Percentiles rank a stretch among this genome's conserved stretches.
Conservation (phyloP, 2,888 invertebrate species). For the Scaptomyza polygonia region DNA sequence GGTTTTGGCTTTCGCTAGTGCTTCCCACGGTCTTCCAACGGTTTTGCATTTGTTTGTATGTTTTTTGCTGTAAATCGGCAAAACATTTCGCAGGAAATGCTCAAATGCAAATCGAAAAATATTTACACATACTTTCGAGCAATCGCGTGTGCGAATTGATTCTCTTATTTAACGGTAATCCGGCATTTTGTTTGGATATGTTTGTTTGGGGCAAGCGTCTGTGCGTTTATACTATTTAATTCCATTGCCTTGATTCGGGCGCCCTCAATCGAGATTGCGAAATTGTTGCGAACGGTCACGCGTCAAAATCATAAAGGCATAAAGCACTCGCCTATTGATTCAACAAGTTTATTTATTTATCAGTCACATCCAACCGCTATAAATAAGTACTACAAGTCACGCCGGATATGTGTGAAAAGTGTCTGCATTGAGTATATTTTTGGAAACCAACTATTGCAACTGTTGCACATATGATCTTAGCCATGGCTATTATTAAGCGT, state of each 20-base stretch:
- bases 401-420: constrained; percentile 30
- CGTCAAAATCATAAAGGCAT: constrained; percentile 47
- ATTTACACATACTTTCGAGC: constrained; percentile 64
- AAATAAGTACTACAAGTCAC: constrained; percentile 54
- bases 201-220: constrained; percentile 24
- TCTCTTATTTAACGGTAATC: constrained; percentile 40
- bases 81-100: constrained; percentile 70
- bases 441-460: constrained; percentile 24
- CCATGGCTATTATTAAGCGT: constrained; percentile 50
- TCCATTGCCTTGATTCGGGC: constrained; percentile 23
- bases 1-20: constrained; percentile 40
- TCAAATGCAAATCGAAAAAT: constrained; percentile 58
- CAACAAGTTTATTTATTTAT: constrained; percentile 72
- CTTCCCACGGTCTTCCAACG: constrained; percentile 43
- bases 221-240: constrained; percentile 37
- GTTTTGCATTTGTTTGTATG: constrained; percentile 25
- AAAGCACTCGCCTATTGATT: constrained; percentile 58
- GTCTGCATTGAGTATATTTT: constrained; percentile 38
- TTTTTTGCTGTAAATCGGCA: constrained; percentile 22
- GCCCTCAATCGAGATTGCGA: constrained; percentile 37
- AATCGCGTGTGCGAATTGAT: constrained; percentile 15
- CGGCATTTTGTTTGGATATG: constrained; percentile 26
- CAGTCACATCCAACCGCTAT: constrained; percentile 53
- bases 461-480: constrained; percentile 36
- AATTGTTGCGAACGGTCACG: constrained; percentile 57